Evolutionary conservation across 2,797 vertebrate genomes (phyloP).

Genomic region (Typhlichthys eigenmanni): DNA sequence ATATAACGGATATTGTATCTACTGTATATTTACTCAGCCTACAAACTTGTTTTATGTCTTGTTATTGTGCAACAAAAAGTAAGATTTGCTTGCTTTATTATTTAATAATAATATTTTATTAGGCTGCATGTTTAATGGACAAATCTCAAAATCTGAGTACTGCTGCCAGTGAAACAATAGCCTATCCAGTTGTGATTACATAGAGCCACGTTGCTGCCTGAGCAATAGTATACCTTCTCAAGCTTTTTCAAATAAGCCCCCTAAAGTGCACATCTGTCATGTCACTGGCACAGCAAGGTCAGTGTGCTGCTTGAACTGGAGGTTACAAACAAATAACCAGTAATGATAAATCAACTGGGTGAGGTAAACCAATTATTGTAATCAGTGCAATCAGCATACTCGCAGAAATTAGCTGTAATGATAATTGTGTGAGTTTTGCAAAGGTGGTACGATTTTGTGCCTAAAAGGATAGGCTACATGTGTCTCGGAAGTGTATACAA

Average conservation of each 20-base stretch:
- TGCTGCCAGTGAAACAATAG: conserved; percentile 77
- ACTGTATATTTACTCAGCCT: conserved; percentile 10
- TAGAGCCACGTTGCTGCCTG: conserved; percentile 49
- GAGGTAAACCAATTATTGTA: conserved; percentile 64
- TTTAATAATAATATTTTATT: conserved; percentile 77
- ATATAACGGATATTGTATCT: conserved; percentile 27
- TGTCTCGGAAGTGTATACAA: background rate
- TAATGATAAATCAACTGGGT: conserved; percentile 59
- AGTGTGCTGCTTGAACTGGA: conserved; percentile 53
- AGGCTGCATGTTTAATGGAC: conserved; percentile 73
- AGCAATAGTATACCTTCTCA: conserved; percentile 56
- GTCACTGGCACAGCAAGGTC: conserved; percentile 38
- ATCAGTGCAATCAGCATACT: conserved; percentile 73
- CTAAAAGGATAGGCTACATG: background rate
- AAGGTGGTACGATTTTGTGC: conserved; percentile 32
- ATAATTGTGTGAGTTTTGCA: conserved; percentile 48
- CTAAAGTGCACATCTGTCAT: conserved; percentile 56
- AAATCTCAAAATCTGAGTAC: conserved; percentile 68
- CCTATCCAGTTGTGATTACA: conserved; percentile 71
- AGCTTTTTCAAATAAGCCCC: conserved; percentile 53
- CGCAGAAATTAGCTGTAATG: conserved; percentile 61
- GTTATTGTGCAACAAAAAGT: conserved; percentile 22
- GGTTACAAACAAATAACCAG: conserved; percentile 65
- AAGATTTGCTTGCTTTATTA: conserved; percentile 40
- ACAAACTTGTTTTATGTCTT: conserved; percentile 18